Evolutionary conservation across 1,140 invertebrate species (phyloP).

Genomic region (Drosophila quadrilineata): DNA sequence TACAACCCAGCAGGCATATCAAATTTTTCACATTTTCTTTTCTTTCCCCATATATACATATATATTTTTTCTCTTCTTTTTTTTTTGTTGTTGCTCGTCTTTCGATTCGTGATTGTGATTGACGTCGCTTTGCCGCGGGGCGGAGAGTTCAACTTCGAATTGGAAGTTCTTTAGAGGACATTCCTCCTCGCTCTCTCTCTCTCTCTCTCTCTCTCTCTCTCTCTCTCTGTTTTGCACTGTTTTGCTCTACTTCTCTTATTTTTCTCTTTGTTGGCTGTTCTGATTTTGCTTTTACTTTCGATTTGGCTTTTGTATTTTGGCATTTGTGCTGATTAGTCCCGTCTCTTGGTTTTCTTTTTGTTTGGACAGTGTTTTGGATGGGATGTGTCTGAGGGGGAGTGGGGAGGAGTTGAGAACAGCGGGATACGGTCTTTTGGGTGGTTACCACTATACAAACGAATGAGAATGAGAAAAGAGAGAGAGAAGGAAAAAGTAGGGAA

Average conservation of each 20-base stretch:
- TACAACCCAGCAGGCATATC: constrained; percentile 66
- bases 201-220: constrained; percentile 2
- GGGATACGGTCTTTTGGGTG: not conserved
- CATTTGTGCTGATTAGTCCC: constrained; percentile 72
- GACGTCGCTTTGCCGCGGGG: constrained; percentile 59
- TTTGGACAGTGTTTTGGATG: constrained; percentile 4
- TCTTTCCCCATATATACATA: too few species aligned
- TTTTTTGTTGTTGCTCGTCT: not conserved
- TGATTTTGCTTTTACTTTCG: constrained; percentile 76
- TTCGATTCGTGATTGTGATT: constrained; percentile 61
- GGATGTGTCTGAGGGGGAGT: not conserved
- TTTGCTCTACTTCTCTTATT: constrained; percentile 16
- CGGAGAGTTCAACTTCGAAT: constrained; percentile 45
- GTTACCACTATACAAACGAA: too few species aligned
- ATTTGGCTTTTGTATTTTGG: constrained; percentile 75
- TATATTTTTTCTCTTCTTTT: constrained; percentile 27
- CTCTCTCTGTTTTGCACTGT: constrained; percentile 12
- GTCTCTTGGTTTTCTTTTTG: constrained; percentile 6
- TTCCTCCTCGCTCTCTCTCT: constrained; percentile 25
- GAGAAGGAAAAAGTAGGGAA: constrained; percentile 18
- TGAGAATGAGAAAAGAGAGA: not conserved
- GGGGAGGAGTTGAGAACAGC: too few species aligned
- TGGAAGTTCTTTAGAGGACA: constrained; percentile 53
- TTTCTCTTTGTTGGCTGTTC: constrained; percentile 5
- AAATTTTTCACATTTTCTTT: constrained; percentile 52